Conservation (phyloP, 2,113 vertebrate species). For the Cinclus cinclus region DNA sequence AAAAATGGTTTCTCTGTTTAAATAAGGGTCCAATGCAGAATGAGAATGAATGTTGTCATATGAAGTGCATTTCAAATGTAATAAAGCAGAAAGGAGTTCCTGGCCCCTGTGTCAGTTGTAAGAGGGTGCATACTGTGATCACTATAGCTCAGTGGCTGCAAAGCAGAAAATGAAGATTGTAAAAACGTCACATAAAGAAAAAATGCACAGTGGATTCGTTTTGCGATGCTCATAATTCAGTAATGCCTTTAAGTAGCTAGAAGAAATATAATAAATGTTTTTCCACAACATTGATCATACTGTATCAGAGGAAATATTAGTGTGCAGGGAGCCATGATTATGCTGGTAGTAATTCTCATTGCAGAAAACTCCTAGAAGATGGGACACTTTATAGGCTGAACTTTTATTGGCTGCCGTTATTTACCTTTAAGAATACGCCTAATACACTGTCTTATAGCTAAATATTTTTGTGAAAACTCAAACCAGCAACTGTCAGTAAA, state of each 20-base stretch:
- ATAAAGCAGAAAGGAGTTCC: constrained; percentile 82
- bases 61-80: constrained; percentile 73
- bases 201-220: constrained; percentile 91
- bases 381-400: constrained; percentile 79
- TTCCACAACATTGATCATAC: constrained; percentile 94
- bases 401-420: constrained; percentile 84
- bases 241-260: constrained; percentile 94
- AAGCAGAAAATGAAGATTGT: constrained; percentile 99
- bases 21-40: constrained; percentile 54
- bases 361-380: constrained; percentile 80
- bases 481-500: constrained; percentile 64
- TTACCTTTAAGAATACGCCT: constrained; percentile 81
- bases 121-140: constrained; percentile 83
- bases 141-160: constrained; percentile 91
- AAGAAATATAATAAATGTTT: constrained; percentile 99
- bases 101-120: constrained; percentile 80
- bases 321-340: constrained; percentile 85
- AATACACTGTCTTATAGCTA: constrained; percentile 75
- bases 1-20: constrained; percentile 55
- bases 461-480: constrained; percentile 80
- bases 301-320: constrained; percentile 91
- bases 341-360: constrained; percentile 82
- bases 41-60: constrained; percentile 73
- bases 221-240: constrained; percentile 92
- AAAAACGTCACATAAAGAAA: constrained; percentile 98